Base-by-base conservation (phyloP, 2,113 vertebrate species). In the Myiozetetes cayanensis region DNA sequence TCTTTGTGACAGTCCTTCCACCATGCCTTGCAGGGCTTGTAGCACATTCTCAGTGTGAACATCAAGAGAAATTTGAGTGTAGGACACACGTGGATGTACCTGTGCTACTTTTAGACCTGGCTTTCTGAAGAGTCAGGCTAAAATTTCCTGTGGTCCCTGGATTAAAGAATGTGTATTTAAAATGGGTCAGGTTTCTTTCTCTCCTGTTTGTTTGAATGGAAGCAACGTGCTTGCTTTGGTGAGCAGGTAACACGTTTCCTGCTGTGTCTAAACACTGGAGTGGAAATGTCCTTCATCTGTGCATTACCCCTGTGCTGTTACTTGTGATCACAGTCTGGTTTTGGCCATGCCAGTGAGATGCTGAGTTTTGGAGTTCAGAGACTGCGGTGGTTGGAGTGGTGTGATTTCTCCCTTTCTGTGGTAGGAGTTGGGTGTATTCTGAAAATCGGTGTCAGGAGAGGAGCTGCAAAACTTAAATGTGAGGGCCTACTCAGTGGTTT, bases 11-110 rank as follows among this genome's bases (percentile, higher is more conserved):
- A 63, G 3, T 41, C 22, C 75, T 68, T 76, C 25, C 12, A 37
- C 37, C 37, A 10, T 37, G 37, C 37, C 37, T 37, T 37, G 37
- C 37, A 37, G 37, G 37, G 61, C 66, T 50, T 10, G 14, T 25
- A 31, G 17, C 49, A 37, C 77, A n/a, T 30, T 43, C 52, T 92
- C 68, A 89, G 49, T 25, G 8, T 31, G 67, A 85, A 44, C 49
- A 37, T 44, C 6, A 83, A 35, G 58, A 85, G 67, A 78, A 84
- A 71, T 68, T 24, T 49, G 30, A 65, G 33, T 61, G 20, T 39
- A 41, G 68, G 67, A 28, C 53, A 20, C 16, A 23, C 0, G 0
- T 27, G 23, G 53, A 30, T 28, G 24, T 52, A 25, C 22, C 62
- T 3, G 1, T 71, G 46, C 39, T 87, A 12, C 37, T 61, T 87